phyloP scores from a whole-genome alignment of 1,140 invertebrate species.

The Onthophagus taurus region DNA sequence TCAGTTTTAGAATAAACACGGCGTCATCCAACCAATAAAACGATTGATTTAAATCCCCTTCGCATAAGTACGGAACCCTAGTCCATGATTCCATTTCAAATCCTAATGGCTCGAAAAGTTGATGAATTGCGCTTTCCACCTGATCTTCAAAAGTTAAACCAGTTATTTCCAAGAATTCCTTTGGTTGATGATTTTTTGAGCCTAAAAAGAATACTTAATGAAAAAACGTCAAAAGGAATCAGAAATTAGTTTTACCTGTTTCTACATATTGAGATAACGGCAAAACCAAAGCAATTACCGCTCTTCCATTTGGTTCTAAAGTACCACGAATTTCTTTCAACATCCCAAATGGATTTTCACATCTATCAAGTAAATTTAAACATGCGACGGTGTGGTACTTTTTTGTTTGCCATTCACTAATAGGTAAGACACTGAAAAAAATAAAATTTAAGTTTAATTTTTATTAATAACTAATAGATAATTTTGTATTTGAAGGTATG shows the following conservation, averaged over 20 bases:
- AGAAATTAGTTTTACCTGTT: slow-evolving; percentile 48
- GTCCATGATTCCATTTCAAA: slow-evolving; percentile 70
- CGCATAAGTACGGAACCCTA: slow-evolving; percentile 84
- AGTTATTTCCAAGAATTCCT: slow-evolving; percentile 56
- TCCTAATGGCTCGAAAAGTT: slow-evolving; percentile 61
- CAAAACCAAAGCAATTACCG: slow-evolving; percentile 76
- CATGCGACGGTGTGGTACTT: slow-evolving; percentile 75
- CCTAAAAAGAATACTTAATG: too few species aligned
- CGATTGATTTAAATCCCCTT: slow-evolving; percentile 84
- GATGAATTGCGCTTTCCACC: slow-evolving; percentile 54
- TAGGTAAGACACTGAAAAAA: slow-evolving; percentile 60
- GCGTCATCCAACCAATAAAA: slow-evolving; percentile 87
- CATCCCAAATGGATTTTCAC: slow-evolving; percentile 66
- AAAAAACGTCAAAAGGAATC: too few species aligned
- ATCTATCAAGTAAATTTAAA: slow-evolving; percentile 84
- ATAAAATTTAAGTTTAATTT: slow-evolving; percentile 13
- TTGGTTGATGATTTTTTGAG: slow-evolving; percentile 57
- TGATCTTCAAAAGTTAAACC: slow-evolving; percentile 73
- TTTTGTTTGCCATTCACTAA: slow-evolving; percentile 59
- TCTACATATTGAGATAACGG: slow-evolving; percentile 89
- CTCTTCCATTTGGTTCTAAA: slow-evolving; percentile 56
- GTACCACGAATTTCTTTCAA: slow-evolving; percentile 55
- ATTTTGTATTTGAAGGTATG: too few species aligned
- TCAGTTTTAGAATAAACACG: slow-evolving; percentile 57
- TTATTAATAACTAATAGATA: too few species aligned